Base-by-base conservation (phyloP, 2,113 vertebrate species). In the Rhizomys pruinosus region DNA sequence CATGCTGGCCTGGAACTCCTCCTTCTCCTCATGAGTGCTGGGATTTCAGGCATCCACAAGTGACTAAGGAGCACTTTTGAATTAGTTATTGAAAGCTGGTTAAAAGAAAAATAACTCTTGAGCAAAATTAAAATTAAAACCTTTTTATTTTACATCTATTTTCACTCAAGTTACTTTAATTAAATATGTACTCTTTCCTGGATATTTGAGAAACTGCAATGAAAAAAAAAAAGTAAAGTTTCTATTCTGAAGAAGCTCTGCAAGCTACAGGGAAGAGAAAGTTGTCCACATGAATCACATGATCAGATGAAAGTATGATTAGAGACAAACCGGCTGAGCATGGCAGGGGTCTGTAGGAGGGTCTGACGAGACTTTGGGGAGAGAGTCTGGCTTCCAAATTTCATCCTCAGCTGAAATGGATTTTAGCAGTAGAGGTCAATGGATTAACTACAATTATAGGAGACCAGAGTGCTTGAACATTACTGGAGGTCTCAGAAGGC, bases 281-380 rank as follows among this genome's bases (percentile, higher is more conserved):
- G 69, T 61, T 1, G 47, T 9, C 34, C 6, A 7, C 34, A 52
- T 19, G 44, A 22, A 61, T 19, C 11, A 3, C 15, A 0, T 27
- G 39, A 39, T 6, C 5, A 3, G 77, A 3, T 16, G 32, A 32
- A 59, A 7, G 5, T 16, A 1, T 1, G 15, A 15, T 15, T 34
- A 42, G 32, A 44, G n/a, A 57, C 37, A 39, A 29, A 3, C 1
- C 44, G n/a, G 22, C 22, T 4, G 20, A 59, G 25, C 1, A 11
- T 15, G 39, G 11, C 22, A 29, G 7, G 0, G 29, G 3, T 19
- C 19, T 7, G 11, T 3, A 7, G 1, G 2, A 19, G 23, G 1
- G 23, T 1, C 20, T n/a, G 4, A 39, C 39, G 17, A 32, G 37
- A 5, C 6, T 39, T 42, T 22, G 34, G 1, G 3, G 44, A 19